These are phyloP conservation scores for Microplitis mediator DNA, from an alignment of 1,140 invertebrate genomes.

Conservation along the genomic window DNA sequence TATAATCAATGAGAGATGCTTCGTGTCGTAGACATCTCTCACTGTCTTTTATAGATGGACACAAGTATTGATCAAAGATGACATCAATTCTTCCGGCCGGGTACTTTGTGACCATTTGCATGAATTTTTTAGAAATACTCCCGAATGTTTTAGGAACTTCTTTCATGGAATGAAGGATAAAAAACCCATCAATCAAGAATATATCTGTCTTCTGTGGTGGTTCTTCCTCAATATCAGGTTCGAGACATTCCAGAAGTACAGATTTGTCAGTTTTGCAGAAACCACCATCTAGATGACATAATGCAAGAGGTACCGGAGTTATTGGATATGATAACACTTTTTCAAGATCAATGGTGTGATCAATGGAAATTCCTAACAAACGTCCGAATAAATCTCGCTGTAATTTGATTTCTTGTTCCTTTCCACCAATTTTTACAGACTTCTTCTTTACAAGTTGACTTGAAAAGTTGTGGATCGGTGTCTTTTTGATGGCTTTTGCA, in stretches of 20 bases:
- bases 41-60: slow-evolving; percentile 15
- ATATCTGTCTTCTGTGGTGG: slow-evolving; percentile 29
- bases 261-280: slow-evolving; percentile 26
- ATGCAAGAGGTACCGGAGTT: too few species aligned
- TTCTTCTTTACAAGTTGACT: slow-evolving; percentile 18
- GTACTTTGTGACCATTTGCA: not conserved
- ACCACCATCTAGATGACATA: slow-evolving; percentile 11
- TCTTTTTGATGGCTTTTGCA: slow-evolving; percentile 25
- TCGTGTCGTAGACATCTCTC: slow-evolving; percentile 36
- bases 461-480: slow-evolving; percentile 11
- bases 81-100: not conserved
- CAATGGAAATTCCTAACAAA: too few species aligned
- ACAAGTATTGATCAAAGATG: slow-evolving; percentile 4
- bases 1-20: slow-evolving; percentile 26
- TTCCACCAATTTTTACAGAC: slow-evolving; percentile 12
- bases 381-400: slow-evolving; percentile 30
- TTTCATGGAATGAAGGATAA: slow-evolving; percentile 26
- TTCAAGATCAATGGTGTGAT: too few species aligned
- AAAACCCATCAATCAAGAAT: slow-evolving; percentile 33
- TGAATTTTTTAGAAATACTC: slow-evolving; percentile 10
- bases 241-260: slow-evolving; percentile 19
- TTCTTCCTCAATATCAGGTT: slow-evolving; percentile 20
- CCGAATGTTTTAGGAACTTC: not conserved
- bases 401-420: slow-evolving; percentile 10
- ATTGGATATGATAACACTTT: too few species aligned